Percentiles rank a stretch among this genome's conserved stretches.
phyloP scores from a whole-genome alignment of 2,888 invertebrate genomes.

The Perithous albicinctus region DNA sequence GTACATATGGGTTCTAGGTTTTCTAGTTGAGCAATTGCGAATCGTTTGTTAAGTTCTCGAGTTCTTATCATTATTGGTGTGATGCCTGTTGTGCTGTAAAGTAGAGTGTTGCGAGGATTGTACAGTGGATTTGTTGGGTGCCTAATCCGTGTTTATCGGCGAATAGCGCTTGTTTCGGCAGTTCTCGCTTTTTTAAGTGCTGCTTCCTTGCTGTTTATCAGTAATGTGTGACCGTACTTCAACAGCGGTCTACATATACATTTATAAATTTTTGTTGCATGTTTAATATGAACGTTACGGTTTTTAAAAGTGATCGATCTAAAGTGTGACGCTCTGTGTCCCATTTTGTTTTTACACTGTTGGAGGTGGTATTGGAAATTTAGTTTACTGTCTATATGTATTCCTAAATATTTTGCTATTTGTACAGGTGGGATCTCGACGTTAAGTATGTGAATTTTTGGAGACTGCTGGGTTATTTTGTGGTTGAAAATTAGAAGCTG shows the following conservation, averaged over 20 bases:
- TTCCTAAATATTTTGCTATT: background rate
- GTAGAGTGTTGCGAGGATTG: no score
- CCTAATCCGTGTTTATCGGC: no score
- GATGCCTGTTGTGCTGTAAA: background rate
- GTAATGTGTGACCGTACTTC: background rate
- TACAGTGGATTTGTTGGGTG: no score
- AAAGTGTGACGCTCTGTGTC: background rate
- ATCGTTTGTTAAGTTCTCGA: background rate
- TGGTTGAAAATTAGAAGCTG: background rate
- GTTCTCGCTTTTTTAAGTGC: background rate
- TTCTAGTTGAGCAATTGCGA: slow-evolving; percentile 63
- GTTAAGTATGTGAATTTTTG: background rate
- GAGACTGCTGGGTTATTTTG: background rate
- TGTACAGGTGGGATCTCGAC: background rate
- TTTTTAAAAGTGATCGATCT: background rate
- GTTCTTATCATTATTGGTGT: background rate
- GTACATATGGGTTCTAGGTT: no score
- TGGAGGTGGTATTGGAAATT: background rate
- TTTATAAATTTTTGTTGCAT: background rate
- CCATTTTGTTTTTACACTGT: background rate
- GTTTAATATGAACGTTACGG: background rate
- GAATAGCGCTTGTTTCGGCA: no score
- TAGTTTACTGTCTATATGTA: background rate
- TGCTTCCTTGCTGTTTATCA: background rate
- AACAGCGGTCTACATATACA: background rate